Evolutionary conservation across 1,140 invertebrate genomes (phyloP), one percentile per base, ranked within the genome.

Genomic region (Myzus persicae): DNA sequence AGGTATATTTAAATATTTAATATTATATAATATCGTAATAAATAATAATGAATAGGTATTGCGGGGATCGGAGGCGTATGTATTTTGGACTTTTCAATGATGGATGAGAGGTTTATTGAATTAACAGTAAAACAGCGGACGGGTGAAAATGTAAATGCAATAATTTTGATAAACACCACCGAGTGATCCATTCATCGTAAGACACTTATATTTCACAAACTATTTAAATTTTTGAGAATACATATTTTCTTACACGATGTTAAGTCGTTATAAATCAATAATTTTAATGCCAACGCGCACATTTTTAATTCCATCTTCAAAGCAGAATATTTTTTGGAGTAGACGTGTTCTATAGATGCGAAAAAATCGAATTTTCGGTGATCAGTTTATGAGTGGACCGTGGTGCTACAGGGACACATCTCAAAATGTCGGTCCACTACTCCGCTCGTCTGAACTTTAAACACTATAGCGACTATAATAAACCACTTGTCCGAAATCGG

Each of bases 81-180:
- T n/a, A 76, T 76, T 76, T 76, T 76, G 59, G 31, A n/a, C 31
- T 76, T 76, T 76, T n/a, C 59, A 18, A 18, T 76, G n/a, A 76
- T 76, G n/a, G 59, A n/a, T 76, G 59, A 76, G 59, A 76, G 36
- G n/a, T 76, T 76, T 76, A n/a, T 76, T 76, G 31, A 76, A 76
- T 76, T n/a, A 76, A 20, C n/a, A 76, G 14, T 20, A 76, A 76
- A 76, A 76, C 20, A 0, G 26, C 20, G 2, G 26, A 59, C 2
- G 14, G 31, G 36, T n/a, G 59, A 76, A 76, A n/a, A n/a, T n/a
- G 59, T 76, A 36, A 76, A 76, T 76, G n/a, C 5, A 67, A 67
- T 67, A n/a, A 76, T 20, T 76, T 76, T 18, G 18, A n/a, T 76
- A n/a, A n/a, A 76, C 20, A 76, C 54, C 3, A 14, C 59, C 0